Base-by-base conservation (phyloP, 2,888 invertebrate genomes). In the Mimumesa dahlbomi region DNA sequence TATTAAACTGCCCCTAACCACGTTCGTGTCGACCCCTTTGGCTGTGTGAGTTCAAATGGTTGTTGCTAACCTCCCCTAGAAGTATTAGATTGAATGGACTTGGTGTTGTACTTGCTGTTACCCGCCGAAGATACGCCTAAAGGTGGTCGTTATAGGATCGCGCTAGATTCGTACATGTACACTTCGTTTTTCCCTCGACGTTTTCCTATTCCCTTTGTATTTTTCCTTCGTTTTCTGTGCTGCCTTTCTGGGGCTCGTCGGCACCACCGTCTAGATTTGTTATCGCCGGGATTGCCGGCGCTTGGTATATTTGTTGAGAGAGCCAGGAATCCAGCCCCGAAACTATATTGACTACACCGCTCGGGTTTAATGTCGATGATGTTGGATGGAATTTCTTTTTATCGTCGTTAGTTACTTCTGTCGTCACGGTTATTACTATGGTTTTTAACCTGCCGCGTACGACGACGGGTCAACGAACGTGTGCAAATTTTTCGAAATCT, bases 1-100 rank as follows among this genome's bases (percentile, higher is more conserved):
- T 89, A 89, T 89, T 88, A 88, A 89, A 88, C 88, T 87, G 85
- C 87, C 87, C 88, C 85, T 86, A 84, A 86, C 88, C 85, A 85
- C 80, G 81, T 82, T 77, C 78, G 78, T 83, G 82, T 83, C 81
- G 78, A 70, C 68, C 81, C 75, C 79, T 69, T 76, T 77, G 75
- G 71, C 75, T 75, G 74, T 83, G 82, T 82, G 84, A 81, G 87
- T 85, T 84, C 78, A 85, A 87, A 87, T 86, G 85, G 86, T 81
- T 80, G 83, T 82, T 82, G 75, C 82, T 82, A 79, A 74, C 79
- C 75, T n/a, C n/a, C 54, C 49, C 66, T 81, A 81, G 84, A 88
- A 88, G 88, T 88, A 88, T 88, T 87, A 87, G 87, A 88, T 88
- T 84, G 87, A 87, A 87, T 87, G 87, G 87, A 87, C 86, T 86